Base-by-base conservation (phyloP, 2,797 vertebrate species). In the Acipenser transmontanus region DNA sequence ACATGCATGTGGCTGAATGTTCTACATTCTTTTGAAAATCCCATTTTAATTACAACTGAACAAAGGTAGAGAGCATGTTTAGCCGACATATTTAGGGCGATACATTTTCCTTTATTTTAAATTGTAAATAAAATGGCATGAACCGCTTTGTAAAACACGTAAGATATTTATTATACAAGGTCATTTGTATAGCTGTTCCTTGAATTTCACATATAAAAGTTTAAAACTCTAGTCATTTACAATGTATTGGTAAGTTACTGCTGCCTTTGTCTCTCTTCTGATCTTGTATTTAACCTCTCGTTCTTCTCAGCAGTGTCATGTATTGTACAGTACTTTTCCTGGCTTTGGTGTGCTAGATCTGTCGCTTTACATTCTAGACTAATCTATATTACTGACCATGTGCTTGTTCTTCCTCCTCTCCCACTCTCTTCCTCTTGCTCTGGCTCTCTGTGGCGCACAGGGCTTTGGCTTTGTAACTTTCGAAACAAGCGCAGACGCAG, bases 401-500 rank as follows among this genome's bases (percentile, higher is more conserved):
- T 3, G 50, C 63, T 66, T 62, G 73, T 63, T 52, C 66, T 72
- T 71, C 75, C 51, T 51, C 6, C 13, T 34, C 10, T 20, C 14
- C 61, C 47, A 59, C 7, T 50, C n/a, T n/a, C 12, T 61, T 20
- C 63, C 47, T 72, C 82, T 85, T 72, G 80, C 76, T 74, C 72
- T 67, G 69, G 70, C 72, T 71, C 70, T 84, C 80, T 78, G 50
- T 12, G 72, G 34, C 47, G 82, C 84, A 77, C 91, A 97, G 93
- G 95, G 94, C 83, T 97, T 97, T 88, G 95, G 95, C 86, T 97
- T 98, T 92, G 95, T 98, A 92, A 98, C 95, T 90, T 98, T 98
- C 87, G 95, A 98, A 92, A 96, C 93, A 82, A 97, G 95, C 89
- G 91, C 91, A 89, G 95, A 98, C 80, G 95, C 95, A 68, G 95